A percentile compares a stretch with the other conserved stretches of the same genome.
Evolutionary conservation across 1,140 invertebrate species (phyloP).

Genomic region (Cheumatopsyche charites): DNA sequence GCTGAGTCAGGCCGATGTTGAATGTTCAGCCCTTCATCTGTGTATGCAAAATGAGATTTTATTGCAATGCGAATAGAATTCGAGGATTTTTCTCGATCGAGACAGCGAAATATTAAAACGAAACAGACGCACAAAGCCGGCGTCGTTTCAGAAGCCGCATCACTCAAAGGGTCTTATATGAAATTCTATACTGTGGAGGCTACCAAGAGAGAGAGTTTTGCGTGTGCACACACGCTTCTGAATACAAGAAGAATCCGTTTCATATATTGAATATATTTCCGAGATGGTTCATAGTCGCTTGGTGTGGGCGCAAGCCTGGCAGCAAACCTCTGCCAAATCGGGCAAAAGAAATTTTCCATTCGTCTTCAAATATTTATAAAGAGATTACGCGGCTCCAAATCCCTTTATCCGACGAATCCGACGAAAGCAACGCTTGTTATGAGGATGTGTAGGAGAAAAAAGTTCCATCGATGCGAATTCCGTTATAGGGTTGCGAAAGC

Average conservation of each 20-base stretch:
- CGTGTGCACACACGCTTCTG: not conserved
- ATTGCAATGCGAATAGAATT: too few species aligned
- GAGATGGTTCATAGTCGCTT: constrained; percentile 8
- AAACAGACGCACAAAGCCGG: too few species aligned
- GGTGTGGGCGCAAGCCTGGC: constrained; percentile 17
- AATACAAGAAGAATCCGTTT: constrained; percentile 17
- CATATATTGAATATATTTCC: constrained; percentile 22
- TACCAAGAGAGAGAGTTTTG: not conserved
- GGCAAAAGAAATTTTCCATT: constrained; percentile 41
- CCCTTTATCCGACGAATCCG: constrained; percentile 41
- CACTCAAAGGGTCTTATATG: not conserved
- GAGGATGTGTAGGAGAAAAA: constrained; percentile 33
- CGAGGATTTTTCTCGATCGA: too few species aligned
- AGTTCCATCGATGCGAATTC: constrained; percentile 42
- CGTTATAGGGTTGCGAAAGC: constrained; percentile 18
- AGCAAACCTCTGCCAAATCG: constrained; percentile 39
- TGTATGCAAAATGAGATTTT: too few species aligned
- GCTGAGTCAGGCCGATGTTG: too few species aligned
- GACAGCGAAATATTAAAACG: too few species aligned
- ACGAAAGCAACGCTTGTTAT: constrained; percentile 38
- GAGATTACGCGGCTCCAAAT: constrained; percentile 41
- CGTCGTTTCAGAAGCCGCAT: not conserved
- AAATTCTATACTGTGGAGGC: not conserved
- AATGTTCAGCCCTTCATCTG: too few species aligned
- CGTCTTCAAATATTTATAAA: constrained; percentile 48